phyloP scores from a whole-genome alignment of 1,140 invertebrate species.

The Mamestra configurata region DNA sequence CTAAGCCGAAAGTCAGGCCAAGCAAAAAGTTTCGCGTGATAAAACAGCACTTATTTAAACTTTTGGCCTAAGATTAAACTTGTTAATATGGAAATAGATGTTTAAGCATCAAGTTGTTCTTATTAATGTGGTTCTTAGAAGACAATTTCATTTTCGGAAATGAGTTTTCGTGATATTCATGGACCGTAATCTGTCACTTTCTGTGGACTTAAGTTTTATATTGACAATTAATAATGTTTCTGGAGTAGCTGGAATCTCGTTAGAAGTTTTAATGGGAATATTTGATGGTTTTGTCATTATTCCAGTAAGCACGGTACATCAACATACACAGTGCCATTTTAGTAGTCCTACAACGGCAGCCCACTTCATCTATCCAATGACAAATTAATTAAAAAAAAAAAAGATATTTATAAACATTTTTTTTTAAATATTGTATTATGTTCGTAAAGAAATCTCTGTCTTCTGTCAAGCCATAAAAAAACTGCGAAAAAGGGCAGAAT shows the following conservation, averaged over 20 bases:
- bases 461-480: too few species aligned
- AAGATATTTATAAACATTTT: too few species aligned
- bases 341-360: too few species aligned
- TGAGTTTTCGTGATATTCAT: constrained; percentile 2
- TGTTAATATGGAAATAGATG: constrained; percentile 15
- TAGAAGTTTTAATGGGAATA: not conserved
- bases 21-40: not conserved
- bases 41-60: constrained; percentile 10
- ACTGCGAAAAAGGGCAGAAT: too few species aligned
- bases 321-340: too few species aligned
- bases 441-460: too few species aligned
- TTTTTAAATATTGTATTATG: too few species aligned
- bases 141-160: constrained; percentile 3
- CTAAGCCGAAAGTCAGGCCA: constrained; percentile 6
- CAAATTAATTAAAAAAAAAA: too few species aligned
- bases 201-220: not conserved
- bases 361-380: too few species aligned
- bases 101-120: not conserved
- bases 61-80: constrained; percentile 5
- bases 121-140: constrained; percentile 1
- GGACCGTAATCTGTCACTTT: not conserved
- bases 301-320: too few species aligned
- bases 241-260: not conserved
- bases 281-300: not conserved
- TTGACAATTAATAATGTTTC: not conserved